A percentile compares a stretch with the other conserved stretches of the same genome.
phyloP scores from a whole-genome alignment of 2,888 invertebrate genomes.

The Pantelozetes paolii region DNA sequence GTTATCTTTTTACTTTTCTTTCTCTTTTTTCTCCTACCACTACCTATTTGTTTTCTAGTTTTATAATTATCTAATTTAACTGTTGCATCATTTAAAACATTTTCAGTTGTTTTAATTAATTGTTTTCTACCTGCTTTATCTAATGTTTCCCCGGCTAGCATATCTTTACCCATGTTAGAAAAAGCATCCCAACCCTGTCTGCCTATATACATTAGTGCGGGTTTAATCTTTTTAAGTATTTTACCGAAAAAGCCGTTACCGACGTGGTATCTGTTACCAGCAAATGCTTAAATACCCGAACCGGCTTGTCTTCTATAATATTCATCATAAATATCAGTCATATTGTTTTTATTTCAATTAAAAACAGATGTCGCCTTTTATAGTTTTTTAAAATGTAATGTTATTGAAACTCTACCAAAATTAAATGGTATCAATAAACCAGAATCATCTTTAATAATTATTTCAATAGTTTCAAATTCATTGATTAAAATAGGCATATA shows the following conservation, averaged over 20 bases:
- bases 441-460: slow-evolving; percentile 26
- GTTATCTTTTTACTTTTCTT: neutral
- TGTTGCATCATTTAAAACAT: neutral
- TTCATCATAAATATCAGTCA: neutral
- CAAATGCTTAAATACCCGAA: neutral
- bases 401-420: neutral
- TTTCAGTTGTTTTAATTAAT: neutral
- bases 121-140: neutral
- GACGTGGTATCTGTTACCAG: neutral
- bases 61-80: neutral
- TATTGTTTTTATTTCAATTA: neutral
- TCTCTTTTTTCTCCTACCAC: neutral
- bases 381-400: slow-evolving; percentile 33
- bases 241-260: slow-evolving; percentile 15
- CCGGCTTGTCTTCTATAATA: neutral
- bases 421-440: slow-evolving; percentile 12
- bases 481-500: slow-evolving; percentile 4
- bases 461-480: slow-evolving; percentile 33
- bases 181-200: neutral
- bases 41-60: neutral
- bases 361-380: neutral
- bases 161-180: neutral
- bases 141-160: neutral
- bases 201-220: slow-evolving; percentile 6
- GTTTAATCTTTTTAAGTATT: slow-evolving; percentile 7